phyloP scores from a whole-genome alignment of 2,113 vertebrate species.

The Rynchops niger region DNA sequence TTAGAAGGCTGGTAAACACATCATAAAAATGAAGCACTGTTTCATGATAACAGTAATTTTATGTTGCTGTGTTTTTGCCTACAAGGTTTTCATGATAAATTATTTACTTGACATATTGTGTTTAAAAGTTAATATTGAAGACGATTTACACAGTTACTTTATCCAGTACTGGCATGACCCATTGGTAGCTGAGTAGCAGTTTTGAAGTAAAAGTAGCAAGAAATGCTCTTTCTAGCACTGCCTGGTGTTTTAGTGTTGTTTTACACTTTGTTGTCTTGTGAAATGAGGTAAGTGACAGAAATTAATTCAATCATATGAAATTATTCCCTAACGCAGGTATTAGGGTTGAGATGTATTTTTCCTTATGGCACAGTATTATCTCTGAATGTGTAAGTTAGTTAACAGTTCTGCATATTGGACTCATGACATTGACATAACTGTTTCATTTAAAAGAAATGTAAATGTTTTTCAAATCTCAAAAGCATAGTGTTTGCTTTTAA shows the following conservation, averaged over 20 bases:
- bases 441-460: not conserved
- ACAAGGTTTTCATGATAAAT: conserved; percentile 53
- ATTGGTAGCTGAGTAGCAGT: not conserved
- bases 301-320: conserved; percentile 49
- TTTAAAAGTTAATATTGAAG: conserved; percentile 35
- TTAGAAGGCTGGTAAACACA: conserved; percentile 58
- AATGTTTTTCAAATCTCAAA: not conserved
- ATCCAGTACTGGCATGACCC: not conserved
- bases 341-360: conserved; percentile 54
- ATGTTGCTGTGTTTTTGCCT: conserved; percentile 26
- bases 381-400: conserved; percentile 36
- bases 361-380: conserved; percentile 24
- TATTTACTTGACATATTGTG: conserved; percentile 43
- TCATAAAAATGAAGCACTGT: conserved; percentile 51
- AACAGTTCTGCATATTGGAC: not conserved
- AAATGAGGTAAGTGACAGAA: conserved; percentile 65
- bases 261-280: conserved; percentile 52
- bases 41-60: conserved; percentile 59
- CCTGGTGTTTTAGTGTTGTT: conserved; percentile 28
- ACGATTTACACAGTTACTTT: not conserved
- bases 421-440: not conserved
- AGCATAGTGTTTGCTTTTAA: not conserved
- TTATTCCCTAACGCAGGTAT: conserved; percentile 14
- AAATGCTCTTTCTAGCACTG: conserved; percentile 27
- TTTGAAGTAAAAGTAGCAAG: not conserved